Percentiles rank a stretch among this genome's conserved stretches.
Evolutionary conservation across 2,797 vertebrate genomes (phyloP).

Genomic region (Nyctibius grandis): DNA sequence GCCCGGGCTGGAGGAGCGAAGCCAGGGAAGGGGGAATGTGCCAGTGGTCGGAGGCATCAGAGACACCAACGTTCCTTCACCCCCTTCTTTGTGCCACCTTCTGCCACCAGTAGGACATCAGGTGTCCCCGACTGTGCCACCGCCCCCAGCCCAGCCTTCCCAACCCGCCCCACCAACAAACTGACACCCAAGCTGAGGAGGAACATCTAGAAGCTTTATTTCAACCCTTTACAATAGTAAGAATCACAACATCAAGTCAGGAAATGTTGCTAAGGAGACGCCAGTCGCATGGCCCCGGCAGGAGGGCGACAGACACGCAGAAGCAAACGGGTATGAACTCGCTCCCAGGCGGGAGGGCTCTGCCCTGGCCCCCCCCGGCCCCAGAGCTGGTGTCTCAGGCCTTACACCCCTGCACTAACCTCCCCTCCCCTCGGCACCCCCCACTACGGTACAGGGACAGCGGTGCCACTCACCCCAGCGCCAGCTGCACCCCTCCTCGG

Average conservation of each 20-base stretch:
- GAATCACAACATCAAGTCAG: conserved; percentile 66
- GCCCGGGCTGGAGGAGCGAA: too few relatives aligned
- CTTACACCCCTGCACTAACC: neutral
- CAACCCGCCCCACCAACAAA: neutral
- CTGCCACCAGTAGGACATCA: neutral
- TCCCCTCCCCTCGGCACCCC: neutral
- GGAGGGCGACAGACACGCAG: neutral
- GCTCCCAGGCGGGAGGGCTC: neutral
- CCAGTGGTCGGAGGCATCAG: neutral
- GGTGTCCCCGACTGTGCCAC: neutral
- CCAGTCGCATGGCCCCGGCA: neutral
- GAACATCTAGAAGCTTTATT: conserved; percentile 77
- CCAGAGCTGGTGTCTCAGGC: neutral
- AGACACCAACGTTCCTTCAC: neutral
- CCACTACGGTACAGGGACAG: neutral
- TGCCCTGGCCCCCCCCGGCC: neutral
- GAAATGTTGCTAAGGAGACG: conserved; percentile 50
- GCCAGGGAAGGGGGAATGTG: too few relatives aligned
- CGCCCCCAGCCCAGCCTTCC: neutral
- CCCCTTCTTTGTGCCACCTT: too few relatives aligned
- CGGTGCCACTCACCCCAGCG: too few relatives aligned
- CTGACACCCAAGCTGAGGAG: neutral
- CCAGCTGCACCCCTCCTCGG: neutral
- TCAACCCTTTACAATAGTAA: conserved; percentile 70
- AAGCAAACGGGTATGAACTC: neutral